Conservation (phyloP, 2,888 invertebrate genomes). For the Sarcophaga variegata region DNA sequence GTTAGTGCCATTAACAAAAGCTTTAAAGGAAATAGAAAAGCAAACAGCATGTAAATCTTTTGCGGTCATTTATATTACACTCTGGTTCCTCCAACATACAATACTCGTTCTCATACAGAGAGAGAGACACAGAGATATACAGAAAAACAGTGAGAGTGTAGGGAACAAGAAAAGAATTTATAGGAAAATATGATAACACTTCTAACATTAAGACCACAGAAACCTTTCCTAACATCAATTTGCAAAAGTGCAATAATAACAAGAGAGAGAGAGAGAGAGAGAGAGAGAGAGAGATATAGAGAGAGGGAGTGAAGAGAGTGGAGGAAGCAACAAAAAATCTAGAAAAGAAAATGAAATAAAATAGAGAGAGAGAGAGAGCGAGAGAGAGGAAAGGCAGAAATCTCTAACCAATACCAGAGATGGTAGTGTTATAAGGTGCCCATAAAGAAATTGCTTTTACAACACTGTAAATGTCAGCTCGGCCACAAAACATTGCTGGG, state of each 20-base stretch:
- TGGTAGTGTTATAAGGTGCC: constrained; percentile 3
- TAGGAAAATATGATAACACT: constrained; percentile 69
- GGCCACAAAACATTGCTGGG: constrained; percentile 61
- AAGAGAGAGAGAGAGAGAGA: not conserved
- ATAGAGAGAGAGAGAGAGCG: not conserved
- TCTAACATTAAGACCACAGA: constrained; percentile 64
- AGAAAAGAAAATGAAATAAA: constrained; percentile 14
- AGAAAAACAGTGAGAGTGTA: constrained; percentile 22
- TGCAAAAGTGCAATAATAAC: constrained; percentile 61
- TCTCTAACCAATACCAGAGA: not conserved
- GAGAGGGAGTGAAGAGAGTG: not conserved
- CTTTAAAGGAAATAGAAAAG: not conserved
- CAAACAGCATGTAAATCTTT: constrained; percentile 57
- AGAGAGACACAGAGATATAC: not conserved
- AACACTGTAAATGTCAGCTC: constrained; percentile 62
- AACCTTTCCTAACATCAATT: constrained; percentile 63
- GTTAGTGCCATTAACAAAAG: constrained; percentile 1
- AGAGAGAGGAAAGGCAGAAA: not conserved
- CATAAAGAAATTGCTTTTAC: constrained; percentile 45
- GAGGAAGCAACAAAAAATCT: not conserved
- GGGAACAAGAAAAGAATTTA: constrained; percentile 56
- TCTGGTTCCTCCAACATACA: constrained; percentile 12
- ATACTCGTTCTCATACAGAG: not conserved
- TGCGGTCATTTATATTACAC: constrained; percentile 64
- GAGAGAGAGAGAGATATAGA: not conserved